Percentiles rank a stretch among this genome's conserved stretches.
Evolutionary conservation across 1,140 invertebrate genomes (phyloP).

Genomic region (Caenorhabditis tropicalis): DNA sequence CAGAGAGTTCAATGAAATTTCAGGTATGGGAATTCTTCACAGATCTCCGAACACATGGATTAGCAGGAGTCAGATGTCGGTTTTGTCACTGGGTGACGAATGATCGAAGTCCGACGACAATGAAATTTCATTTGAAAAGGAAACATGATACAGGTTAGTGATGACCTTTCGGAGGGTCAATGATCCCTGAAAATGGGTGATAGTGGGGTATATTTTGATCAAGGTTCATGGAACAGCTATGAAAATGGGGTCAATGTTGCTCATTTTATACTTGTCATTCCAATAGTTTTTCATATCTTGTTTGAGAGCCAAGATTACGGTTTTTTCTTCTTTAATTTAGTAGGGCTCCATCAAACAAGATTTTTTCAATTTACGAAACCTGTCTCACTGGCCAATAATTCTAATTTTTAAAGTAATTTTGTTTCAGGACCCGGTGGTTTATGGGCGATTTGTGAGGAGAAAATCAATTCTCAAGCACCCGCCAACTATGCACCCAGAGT

Average conservation of each 20-base stretch:
- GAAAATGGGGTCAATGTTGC: too few species aligned
- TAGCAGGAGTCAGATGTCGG: conserved; percentile 51
- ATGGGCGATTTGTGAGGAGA: conserved; percentile 56
- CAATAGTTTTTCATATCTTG: too few species aligned
- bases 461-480: conserved; percentile 53
- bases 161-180: neutral
- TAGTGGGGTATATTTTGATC: too few species aligned
- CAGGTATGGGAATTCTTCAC: conserved; percentile 58
- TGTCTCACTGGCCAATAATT: too few species aligned
- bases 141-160: conserved; percentile 54
- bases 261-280: too few species aligned
- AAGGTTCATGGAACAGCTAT: too few species aligned
- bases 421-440: conserved; percentile 47
- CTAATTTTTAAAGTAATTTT: too few species aligned
- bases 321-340: neutral
- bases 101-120: conserved; percentile 52
- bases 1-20: neutral
- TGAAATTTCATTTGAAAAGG: conserved; percentile 56
- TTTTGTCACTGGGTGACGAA: conserved; percentile 56
- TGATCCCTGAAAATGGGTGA: too few species aligned
- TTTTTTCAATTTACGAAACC: too few species aligned
- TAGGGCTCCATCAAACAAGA: too few species aligned
- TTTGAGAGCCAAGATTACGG: too few species aligned
- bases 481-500: conserved; percentile 49
- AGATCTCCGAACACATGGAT: conserved; percentile 48